phyloP scores from a whole-genome alignment of 1,140 invertebrate genomes.

The Diorhabda elongata region DNA sequence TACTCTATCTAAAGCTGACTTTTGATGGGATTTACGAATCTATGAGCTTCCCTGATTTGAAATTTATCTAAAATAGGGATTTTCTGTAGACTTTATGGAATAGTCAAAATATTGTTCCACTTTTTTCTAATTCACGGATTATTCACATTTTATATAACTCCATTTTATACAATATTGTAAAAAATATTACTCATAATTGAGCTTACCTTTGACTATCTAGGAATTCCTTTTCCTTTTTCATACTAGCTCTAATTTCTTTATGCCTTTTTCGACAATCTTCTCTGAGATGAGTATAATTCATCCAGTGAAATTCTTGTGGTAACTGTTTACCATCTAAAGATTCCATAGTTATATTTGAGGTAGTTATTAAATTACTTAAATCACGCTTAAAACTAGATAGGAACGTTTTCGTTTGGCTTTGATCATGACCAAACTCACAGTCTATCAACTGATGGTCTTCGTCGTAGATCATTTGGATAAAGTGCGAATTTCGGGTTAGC shows the following conservation, averaged over 20 bases:
- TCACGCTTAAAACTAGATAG: slow-evolving; percentile 54
- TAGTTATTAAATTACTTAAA: slow-evolving; percentile 50
- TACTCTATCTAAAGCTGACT: too few relatives aligned
- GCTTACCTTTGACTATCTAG: slow-evolving; percentile 12
- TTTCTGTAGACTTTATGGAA: too few relatives aligned
- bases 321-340: slow-evolving; percentile 41
- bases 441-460: slow-evolving; percentile 55
- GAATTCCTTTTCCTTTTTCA: slow-evolving; percentile 4
- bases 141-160: too few relatives aligned
- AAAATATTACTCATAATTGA: not conserved
- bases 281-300: slow-evolving; percentile 53
- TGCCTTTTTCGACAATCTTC: slow-evolving; percentile 51
- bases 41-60: too few relatives aligned
- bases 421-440: slow-evolving; percentile 60
- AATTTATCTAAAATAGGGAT: too few relatives aligned
- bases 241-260: slow-evolving; percentile 32
- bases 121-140: too few relatives aligned
- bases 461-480: slow-evolving; percentile 66
- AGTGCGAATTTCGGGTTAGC: slow-evolving; percentile 58
- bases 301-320: slow-evolving; percentile 49
- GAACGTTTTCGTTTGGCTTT: slow-evolving; percentile 53
- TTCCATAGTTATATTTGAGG: slow-evolving; percentile 38
- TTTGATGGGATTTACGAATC: too few relatives aligned
- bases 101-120: too few relatives aligned
- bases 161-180: too few relatives aligned